These are phyloP conservation scores for Pseudorhiza aurosa DNA, from an alignment of 30 jellyfish, hydroid and myxozoan species.

Conservation along the genomic window DNA sequence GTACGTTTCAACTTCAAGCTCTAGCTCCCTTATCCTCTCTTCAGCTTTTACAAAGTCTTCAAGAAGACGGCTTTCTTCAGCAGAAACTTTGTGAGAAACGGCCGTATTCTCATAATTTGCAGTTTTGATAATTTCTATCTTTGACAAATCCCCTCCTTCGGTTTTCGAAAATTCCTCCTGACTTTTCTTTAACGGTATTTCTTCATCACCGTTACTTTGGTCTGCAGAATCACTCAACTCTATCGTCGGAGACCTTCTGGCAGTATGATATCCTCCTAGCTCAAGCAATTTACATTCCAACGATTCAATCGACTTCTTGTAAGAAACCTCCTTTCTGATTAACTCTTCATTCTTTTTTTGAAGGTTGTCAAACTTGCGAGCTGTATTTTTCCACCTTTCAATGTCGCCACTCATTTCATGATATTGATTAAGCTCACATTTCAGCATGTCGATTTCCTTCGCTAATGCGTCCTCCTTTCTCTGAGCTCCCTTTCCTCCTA, in stretches of 20 bases:
- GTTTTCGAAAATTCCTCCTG: too few relatives aligned
- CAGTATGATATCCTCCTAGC: neutral
- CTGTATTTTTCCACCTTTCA: constrained; percentile 23
- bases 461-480: neutral
- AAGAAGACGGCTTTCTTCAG: constrained; percentile 16
- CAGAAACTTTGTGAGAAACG: neutral
- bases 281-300: constrained; percentile 7
- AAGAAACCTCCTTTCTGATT: neutral
- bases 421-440: constrained; percentile 12
- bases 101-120: neutral
- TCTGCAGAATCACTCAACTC: neutral
- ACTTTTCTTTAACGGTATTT: neutral
- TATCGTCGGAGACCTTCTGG: constrained; percentile 5
- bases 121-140: too few relatives aligned
- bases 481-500: neutral
- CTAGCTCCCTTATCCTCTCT: constrained; percentile 46
- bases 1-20: constrained; percentile 48
- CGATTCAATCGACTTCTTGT: neutral
- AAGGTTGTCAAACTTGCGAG: neutral
- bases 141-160: neutral
- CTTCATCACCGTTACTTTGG: neutral
- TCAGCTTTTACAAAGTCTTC: constrained; percentile 17
- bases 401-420: constrained; percentile 7
- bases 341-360: constrained; percentile 1
- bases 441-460: neutral